Evolutionary conservation across 1,140 invertebrate genomes (phyloP).

Genomic region (Oscheius sp.): DNA sequence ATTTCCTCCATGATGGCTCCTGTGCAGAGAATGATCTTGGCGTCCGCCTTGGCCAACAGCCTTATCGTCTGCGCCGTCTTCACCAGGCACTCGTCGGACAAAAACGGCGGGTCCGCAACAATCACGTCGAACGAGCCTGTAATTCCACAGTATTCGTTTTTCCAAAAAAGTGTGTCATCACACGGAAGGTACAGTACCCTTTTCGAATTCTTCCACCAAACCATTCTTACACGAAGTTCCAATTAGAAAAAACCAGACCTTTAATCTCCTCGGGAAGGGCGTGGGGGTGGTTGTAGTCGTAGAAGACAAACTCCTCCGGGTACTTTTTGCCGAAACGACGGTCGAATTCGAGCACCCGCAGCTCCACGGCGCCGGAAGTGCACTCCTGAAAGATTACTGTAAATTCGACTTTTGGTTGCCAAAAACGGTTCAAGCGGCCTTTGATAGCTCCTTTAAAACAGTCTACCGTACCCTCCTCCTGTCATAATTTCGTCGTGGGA

Average conservation of each 20-base stretch:
- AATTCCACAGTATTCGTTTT: neutral
- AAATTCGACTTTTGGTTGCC: neutral
- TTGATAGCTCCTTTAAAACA: conserved; percentile 13
- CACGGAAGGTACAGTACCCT: neutral
- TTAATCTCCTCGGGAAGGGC: conserved; percentile 64
- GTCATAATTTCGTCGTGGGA: conserved; percentile 45
- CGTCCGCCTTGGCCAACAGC: conserved; percentile 69
- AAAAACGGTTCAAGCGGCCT: neutral
- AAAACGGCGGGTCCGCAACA: conserved; percentile 87
- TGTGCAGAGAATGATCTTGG: conserved; percentile 82
- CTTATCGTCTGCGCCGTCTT: conserved; percentile 78
- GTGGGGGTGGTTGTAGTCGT: conserved; percentile 81
- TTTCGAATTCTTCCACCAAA: neutral
- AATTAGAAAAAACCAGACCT: neutral
- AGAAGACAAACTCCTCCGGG: conserved; percentile 77
- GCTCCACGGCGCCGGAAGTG: conserved; percentile 65
- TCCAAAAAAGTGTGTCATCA: neutral
- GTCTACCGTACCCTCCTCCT: neutral
- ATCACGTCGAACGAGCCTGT: conserved; percentile 74
- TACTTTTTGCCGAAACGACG: conserved; percentile 74
- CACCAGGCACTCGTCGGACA: conserved; percentile 84
- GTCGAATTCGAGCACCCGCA: conserved; percentile 71
- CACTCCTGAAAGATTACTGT: conserved; percentile 43
- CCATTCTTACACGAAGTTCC: neutral
- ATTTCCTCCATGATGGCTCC: conserved; percentile 75